Percentiles rank a stretch among this genome's conserved stretches.
phyloP scores from a whole-genome alignment of 2,888 invertebrate genomes.

The Cyclophora albipunctata region DNA sequence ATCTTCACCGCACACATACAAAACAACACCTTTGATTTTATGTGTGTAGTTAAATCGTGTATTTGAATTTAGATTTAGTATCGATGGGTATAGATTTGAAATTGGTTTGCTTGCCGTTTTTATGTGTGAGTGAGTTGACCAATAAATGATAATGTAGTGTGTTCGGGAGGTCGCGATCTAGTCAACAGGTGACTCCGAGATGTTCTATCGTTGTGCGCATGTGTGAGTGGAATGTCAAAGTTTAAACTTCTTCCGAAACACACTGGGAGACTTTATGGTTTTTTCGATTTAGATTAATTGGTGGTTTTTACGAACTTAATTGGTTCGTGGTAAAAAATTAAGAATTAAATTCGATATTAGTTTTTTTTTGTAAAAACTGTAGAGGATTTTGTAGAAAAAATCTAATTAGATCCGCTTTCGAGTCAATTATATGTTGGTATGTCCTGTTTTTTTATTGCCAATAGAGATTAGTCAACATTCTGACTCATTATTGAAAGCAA shows the following conservation, averaged over 20 bases:
- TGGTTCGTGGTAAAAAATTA: conserved; percentile 5
- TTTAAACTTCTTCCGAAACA: conserved; percentile 28
- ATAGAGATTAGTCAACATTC: too few species aligned
- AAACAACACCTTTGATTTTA: conserved; percentile 41
- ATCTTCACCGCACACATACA: conserved; percentile 55
- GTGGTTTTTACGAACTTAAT: conserved; percentile 7
- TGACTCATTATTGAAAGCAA: too few species aligned
- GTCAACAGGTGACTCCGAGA: conserved; percentile 64
- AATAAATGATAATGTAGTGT: conserved; percentile 59
- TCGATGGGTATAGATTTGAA: conserved; percentile 25
- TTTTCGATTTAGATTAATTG: conserved; percentile 2
- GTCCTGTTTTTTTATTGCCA: too few species aligned
- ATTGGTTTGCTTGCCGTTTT: conserved; percentile 18
- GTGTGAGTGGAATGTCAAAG: conserved; percentile 68
- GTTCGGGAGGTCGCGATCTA: conserved; percentile 61
- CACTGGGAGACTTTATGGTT: neutral
- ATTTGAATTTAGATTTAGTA: conserved; percentile 29
- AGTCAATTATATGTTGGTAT: too few species aligned
- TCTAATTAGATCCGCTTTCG: too few species aligned
- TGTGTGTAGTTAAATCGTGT: conserved; percentile 30
- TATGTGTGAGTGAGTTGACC: conserved; percentile 59
- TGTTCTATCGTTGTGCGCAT: conserved; percentile 37
- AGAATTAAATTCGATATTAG: too few species aligned
- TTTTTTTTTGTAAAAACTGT: too few species aligned
- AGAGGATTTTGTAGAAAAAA: too few species aligned